Base-by-base conservation (phyloP, 2,888 invertebrate species). In the Brachynemurus nebulosus region DNA sequence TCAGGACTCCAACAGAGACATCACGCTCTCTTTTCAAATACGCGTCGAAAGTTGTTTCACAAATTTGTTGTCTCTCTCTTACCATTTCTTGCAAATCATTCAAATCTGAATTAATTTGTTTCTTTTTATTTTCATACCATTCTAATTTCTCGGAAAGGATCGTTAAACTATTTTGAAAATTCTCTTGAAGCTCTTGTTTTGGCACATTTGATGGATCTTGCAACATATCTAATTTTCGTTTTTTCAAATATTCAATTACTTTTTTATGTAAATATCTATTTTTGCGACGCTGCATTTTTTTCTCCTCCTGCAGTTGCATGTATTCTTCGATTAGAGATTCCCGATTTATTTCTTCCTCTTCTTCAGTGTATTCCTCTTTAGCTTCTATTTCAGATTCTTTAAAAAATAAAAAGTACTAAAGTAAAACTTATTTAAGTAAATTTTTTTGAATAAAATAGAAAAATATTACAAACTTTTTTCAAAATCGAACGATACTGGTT, bases 201-300 rank as follows among this genome's bases (percentile, higher is more conserved):
- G 17, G n/a, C 11, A 6, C 8, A 25, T 36, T 14, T 16, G 12
- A 9, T 27, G 33, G 30, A 9, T 41, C 23, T 34, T 18, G n/a
- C 7, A 30, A n/a, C 9, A 44, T 18, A 23, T 16, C 14, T 45
- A 57, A 56, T 48, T 59, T 62, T 40, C 58, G 53, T 39, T 56
- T 57, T 46, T 56, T 61, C 46, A 57, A 63, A 47, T 58, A 58
- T 34, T 59, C 59, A 2, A 55, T 54, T 50, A 63, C 54, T 49
- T 60, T 61, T 42, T 55, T 57, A 39, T 63, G 61, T 3, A 62
- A 51, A 44, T 58, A 54, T 39, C 52, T 55, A 49, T 60, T 62
- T 47, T 52, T 55, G 16, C 55, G 49, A 49, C 45, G 47, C 33
- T 45, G 12, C 16, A 42, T 12, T 14, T 39, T 46, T 23, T 50